Evolutionary conservation across 2,888 invertebrate species (phyloP), one percentile per base, ranked within the genome.

Genomic region (Anarsia innoxiella): DNA sequence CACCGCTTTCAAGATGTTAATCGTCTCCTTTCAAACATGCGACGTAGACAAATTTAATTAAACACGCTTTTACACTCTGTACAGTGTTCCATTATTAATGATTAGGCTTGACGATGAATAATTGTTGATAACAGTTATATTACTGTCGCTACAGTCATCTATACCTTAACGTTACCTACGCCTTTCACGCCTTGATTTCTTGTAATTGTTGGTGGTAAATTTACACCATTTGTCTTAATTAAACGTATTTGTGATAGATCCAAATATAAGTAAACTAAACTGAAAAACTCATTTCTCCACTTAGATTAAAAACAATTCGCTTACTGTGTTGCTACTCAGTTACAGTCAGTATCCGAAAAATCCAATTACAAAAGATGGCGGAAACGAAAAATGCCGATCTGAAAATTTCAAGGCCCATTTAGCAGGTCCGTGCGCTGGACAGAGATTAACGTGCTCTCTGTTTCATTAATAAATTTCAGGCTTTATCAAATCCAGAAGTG

Each of bases 1-100:
- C 68, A 64, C 49, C 46, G 63, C 70, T 72, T 60, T 66, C 61
- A 63, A 59, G 58, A 64, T 63, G 64, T 66, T 75, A 76, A 77
- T 78, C 74, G 69, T 51, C 51, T 59, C 67, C 67, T 66, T 70
- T 76, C 67, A 71, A 72, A 72, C 61, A 66, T 45, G 59, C 56
- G 65, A 66, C 66, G 66, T 48, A 66, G 65, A 66, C 69, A 68
- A 74, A 78, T 75, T 75, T 70, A 75, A 77, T 76, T 75, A 73
- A 72, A 71, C 64, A 68, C 50, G 73, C 70, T 72, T 69, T 67
- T 61, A 69, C 69, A 59, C n/a, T n/a, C 63, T 58, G 49, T 51
- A 59, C 50, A 59, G 58, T 53, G 59, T 58, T 62, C 59, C 59
- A 59, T 66, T 68, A 72, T 69, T 69, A 69, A 71, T 68, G 35